Conservation (phyloP, 2,113 vertebrate genomes). For the Semnornis frantzii region DNA sequence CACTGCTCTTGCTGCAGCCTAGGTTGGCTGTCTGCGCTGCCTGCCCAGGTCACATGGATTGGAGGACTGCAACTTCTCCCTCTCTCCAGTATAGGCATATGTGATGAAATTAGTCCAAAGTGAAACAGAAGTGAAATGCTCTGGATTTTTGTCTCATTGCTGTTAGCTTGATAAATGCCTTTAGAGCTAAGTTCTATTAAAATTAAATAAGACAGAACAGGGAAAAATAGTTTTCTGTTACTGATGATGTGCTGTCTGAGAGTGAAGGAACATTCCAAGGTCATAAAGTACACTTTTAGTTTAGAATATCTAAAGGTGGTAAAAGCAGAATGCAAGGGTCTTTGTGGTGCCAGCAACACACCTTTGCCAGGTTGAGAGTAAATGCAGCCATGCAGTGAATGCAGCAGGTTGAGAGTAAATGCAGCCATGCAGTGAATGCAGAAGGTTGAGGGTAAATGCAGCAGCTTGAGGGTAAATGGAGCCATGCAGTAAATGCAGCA, state of each 20-base stretch:
- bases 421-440: no score
- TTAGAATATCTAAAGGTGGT: neutral
- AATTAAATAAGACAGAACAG: constrained; percentile 10
- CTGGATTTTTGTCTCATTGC: constrained; percentile 18
- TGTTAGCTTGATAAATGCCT: constrained; percentile 17
- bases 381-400: neutral
- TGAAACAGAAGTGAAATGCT: neutral
- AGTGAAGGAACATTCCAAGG: neutral
- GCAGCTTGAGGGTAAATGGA: neutral
- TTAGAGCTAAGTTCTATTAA: constrained; percentile 8
- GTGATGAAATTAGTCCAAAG: neutral
- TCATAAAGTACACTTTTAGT: neutral
- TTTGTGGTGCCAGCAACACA: neutral
- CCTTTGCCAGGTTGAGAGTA: neutral
- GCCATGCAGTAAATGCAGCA: neutral
- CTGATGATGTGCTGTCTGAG: neutral
- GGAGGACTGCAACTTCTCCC: neutral
- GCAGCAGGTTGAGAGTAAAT: neutral
- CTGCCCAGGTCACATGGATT: neutral
- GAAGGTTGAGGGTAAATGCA: neutral
- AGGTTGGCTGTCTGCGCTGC: no score
- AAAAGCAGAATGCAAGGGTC: neutral
- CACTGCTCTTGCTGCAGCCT: no score
- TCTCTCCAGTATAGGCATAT: neutral
- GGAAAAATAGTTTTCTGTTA: neutral